Base-by-base conservation (phyloP, 2,797 vertebrate genomes). In the Typhlichthys eigenmanni region DNA sequence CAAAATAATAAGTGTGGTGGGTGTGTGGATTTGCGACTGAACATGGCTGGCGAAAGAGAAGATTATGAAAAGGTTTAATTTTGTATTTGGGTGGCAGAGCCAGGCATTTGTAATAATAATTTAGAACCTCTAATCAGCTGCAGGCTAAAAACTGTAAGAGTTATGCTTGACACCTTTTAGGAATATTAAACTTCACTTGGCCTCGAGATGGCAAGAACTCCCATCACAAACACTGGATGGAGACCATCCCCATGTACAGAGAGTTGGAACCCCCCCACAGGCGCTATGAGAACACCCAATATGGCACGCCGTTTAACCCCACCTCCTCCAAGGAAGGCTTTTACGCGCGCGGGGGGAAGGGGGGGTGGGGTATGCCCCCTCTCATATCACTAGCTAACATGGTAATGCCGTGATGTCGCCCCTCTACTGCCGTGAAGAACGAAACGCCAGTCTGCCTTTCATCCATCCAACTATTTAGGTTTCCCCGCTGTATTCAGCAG, bases 1-100 rank as follows among this genome's bases (percentile, higher is more conserved):
- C 54, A 48, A 79, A 88, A 80, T 71, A 74, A 79, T 76, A 77
- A 38, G 34, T 85, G 85, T 88, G 89, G 88, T 92, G 92, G 90
- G 81, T 84, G 72, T 80, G 78, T 84, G 82, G 82, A 85, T 91
- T 88, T 85, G 62, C 71, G 77, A 78, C 73, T 71, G 85, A 86
- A 83, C 76, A 78, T 66, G 69, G 68, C 52, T 80, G 69, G 69
- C 75, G 66, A 71, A 82, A 77, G 78, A 82, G 69, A 76, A 82
- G 66, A 83, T 76, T 76, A 65, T 64, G 78, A 86, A 72, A 81
- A 76, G 76, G 60, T 80, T 87, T 82, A 79, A 71, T 64, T 78
- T 73, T 74, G 63, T 58, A 69, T 76, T 79, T 74, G 48, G 62
- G 60, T 65, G 55, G 50, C 47, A 63, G 62, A 71, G 57, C 65